Base-by-base conservation (phyloP, 64 coral and sea anemone genomes). In the Hydrozoanthus tunicans region DNA sequence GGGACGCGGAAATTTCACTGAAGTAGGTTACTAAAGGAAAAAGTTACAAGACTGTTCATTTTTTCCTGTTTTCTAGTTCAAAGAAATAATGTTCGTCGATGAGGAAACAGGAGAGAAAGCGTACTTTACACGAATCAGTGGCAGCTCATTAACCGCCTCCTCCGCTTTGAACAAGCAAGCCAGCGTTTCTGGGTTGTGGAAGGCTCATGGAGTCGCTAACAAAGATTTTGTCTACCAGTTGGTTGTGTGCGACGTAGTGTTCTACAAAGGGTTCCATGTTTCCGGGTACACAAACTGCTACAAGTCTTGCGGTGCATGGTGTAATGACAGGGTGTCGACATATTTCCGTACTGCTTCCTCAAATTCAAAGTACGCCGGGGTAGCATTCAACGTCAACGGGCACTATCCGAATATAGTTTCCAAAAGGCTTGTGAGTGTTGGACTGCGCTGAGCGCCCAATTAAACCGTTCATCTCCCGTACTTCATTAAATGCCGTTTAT, bases 31-130 rank as follows among this genome's bases (percentile, higher is more conserved):
- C 32, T 43, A 0, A 43, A 43, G 32, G 2, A 43, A 43, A 43
- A 43, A 43, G 32, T 43, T 43, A 43, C 32, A 43, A 43, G 32
- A 2, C 32, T 43, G 32, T 43, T 43, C 2, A 43, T 2, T 43
- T 43, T 43, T 43, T 43, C 32, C 32, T 43, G 26, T 77, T 77
- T 77, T 64, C 3, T 58, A 89, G 86, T 89, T 89, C 75, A 89
- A 58, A 7, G 69, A 71, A 27, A 63, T 89, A 62, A 77, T 89
- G 86, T 89, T 89, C 75, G 20, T 77, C 6, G 86, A 77, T 89
- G 72, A 51, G 62, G 12, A 53, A 53, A 77, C 86, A 59, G 75
- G 51, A 56, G 56, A 76, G 9, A 89, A 89, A 62, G 86, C 72
- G 2, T 73, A 59, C 10, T 89, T 89, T 56, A 89, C 69, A 13